Evolutionary conservation across 2,888 invertebrate genomes (phyloP).

Genomic region (Cheilosia variabilis): DNA sequence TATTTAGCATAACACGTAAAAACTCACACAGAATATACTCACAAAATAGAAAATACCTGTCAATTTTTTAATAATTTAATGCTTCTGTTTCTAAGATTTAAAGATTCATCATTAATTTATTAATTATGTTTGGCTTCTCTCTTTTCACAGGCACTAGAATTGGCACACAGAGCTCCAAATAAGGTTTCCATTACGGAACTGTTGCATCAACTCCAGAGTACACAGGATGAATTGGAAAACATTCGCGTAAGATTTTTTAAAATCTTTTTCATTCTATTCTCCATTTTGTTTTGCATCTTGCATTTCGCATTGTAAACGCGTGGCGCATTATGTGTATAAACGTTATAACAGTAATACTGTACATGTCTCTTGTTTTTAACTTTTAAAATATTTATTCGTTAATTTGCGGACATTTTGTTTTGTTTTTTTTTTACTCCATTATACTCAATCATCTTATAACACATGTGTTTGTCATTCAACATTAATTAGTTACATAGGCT

Average conservation of each 20-base stretch:
- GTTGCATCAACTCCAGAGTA: constrained; percentile 92
- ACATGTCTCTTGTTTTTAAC: constrained; percentile 5
- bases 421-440: constrained; percentile 19
- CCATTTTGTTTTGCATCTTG: constrained; percentile 82
- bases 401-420: constrained; percentile 32
- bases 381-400: constrained; percentile 22
- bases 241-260: constrained; percentile 89
- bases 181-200: constrained; percentile 92
- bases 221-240: constrained; percentile 94
- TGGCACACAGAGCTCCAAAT: constrained; percentile 87
- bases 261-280: constrained; percentile 82
- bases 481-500: constrained; percentile 41
- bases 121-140: constrained; percentile 6
- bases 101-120: background rate
- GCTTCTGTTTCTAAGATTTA: no score
- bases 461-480: constrained; percentile 45
- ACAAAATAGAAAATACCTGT: no score
- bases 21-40: no score
- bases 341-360: constrained; percentile 19
- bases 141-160: constrained; percentile 81
- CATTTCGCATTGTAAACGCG: constrained; percentile 81
- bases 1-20: no score
- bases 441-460: constrained; percentile 36
- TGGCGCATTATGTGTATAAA: constrained; percentile 32
- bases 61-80: no score